Conservation (phyloP, 2,888 invertebrate genomes). For the Oegoconia quadripuncta region DNA sequence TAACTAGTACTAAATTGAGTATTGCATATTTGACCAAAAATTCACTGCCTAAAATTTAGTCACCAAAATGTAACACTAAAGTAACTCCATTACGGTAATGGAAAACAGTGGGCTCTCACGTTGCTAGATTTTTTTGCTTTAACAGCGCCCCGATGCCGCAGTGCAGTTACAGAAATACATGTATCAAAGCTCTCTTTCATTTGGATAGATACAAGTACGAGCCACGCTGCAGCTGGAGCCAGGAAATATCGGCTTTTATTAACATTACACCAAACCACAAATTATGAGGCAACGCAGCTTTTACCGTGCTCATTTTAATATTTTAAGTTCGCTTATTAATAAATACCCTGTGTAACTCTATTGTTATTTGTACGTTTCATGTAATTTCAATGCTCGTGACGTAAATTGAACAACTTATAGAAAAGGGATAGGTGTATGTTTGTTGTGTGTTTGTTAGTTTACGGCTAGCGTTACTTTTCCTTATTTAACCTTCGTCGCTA, state of each 20-base stretch:
- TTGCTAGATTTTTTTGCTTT: constrained; percentile 49
- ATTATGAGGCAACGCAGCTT: constrained; percentile 40
- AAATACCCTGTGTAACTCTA: too few species aligned
- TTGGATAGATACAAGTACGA: constrained; percentile 37
- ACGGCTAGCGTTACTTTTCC: constrained; percentile 7
- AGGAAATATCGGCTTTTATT: constrained; percentile 59
- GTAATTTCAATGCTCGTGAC: background rate
- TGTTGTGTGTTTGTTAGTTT: constrained; percentile 1
- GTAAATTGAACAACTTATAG: background rate
- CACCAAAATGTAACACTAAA: constrained; percentile 58
- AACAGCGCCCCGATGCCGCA: constrained; percentile 59
- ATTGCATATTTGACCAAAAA: background rate
- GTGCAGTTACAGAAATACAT: constrained; percentile 68
- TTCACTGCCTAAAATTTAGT: constrained; percentile 36
- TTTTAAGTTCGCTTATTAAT: too few species aligned
- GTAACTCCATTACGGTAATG: constrained; percentile 70
- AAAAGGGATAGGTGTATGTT: background rate
- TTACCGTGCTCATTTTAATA: background rate
- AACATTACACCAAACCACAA: constrained; percentile 49
- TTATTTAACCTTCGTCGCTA: constrained; percentile 7
- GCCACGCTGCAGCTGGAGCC: constrained; percentile 42
- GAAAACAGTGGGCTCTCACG: constrained; percentile 66
- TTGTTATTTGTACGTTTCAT: too few species aligned
- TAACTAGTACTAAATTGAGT: background rate
- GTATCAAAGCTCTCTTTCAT: constrained; percentile 70